phyloP scores from a whole-genome alignment of 1,140 invertebrate genomes.

The Coboldia fuscipes region DNA sequence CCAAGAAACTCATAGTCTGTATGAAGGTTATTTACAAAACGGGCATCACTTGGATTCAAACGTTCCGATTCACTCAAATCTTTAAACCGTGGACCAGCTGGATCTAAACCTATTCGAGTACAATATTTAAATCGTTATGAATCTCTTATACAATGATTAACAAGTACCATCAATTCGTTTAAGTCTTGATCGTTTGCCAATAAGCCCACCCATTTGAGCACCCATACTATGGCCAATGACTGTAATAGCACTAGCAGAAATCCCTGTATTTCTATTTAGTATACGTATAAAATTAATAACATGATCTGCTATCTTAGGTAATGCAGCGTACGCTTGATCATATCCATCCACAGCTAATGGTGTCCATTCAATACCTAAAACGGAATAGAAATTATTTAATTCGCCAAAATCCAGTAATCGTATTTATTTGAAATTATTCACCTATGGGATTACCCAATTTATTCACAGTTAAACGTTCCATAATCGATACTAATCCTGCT shows the following conservation, averaged over 20 bases:
- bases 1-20: slow-evolving; percentile 51
- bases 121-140: background rate
- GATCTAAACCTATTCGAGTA: slow-evolving; percentile 10
- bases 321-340: too few relatives aligned
- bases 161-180: slow-evolving; percentile 5
- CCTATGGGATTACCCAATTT: too few relatives aligned
- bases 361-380: too few relatives aligned
- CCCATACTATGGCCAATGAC: slow-evolving; percentile 74
- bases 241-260: slow-evolving; percentile 42
- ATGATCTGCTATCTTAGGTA: slow-evolving; percentile 19
- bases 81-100: slow-evolving; percentile 15
- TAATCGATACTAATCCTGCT: too few relatives aligned
- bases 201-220: slow-evolving; percentile 75
- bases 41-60: slow-evolving; percentile 21
- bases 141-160: background rate
- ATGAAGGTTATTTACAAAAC: slow-evolving; percentile 39
- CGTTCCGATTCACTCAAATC: slow-evolving; percentile 6
- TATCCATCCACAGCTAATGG: too few relatives aligned
- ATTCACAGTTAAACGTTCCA: too few relatives aligned
- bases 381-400: too few relatives aligned
- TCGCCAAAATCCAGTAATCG: too few relatives aligned
- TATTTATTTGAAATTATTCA: too few relatives aligned
- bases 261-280: too few relatives aligned
- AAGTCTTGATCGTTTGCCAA: slow-evolving; percentile 18
- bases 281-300: too few relatives aligned